Evolutionary conservation across 2,797 vertebrate genomes (phyloP).

Genomic region (Gephyroberyx darwinii): DNA sequence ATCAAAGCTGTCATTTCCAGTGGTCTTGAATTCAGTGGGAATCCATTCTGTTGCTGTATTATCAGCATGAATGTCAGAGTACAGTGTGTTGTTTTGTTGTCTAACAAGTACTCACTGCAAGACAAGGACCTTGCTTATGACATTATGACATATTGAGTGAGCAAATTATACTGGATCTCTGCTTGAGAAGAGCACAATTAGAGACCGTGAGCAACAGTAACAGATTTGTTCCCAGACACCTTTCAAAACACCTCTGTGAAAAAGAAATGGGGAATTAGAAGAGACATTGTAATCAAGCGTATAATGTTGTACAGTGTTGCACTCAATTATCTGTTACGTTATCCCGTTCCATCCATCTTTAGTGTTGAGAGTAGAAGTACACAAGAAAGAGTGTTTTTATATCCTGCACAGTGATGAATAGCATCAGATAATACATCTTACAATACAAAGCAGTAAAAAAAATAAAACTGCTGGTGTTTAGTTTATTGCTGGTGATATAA

Average conservation of each 20-base stretch:
- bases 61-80: constrained; percentile 35
- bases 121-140: constrained; percentile 51
- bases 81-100: constrained; percentile 34
- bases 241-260: constrained; percentile 32
- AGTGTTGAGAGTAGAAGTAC: background rate
- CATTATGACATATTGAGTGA: constrained; percentile 42
- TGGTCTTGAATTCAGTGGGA: constrained; percentile 17
- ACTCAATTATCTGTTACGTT: constrained; percentile 3
- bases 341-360: background rate
- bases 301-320: background rate
- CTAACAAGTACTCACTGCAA: constrained; percentile 36
- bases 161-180: constrained; percentile 34
- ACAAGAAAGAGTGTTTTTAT: no score
- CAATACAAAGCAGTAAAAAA: no score
- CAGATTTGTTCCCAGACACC: constrained; percentile 41
- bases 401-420: no score
- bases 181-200: constrained; percentile 15
- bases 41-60: constrained; percentile 37
- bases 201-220: constrained; percentile 26
- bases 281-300: background rate
- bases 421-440: no score
- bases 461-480: no score
- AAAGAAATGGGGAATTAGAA: background rate
- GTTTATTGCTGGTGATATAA: no score
- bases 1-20: constrained; percentile 42